phyloP scores from a whole-genome alignment of 2,113 vertebrate species.

The Eidolon helvum region DNA sequence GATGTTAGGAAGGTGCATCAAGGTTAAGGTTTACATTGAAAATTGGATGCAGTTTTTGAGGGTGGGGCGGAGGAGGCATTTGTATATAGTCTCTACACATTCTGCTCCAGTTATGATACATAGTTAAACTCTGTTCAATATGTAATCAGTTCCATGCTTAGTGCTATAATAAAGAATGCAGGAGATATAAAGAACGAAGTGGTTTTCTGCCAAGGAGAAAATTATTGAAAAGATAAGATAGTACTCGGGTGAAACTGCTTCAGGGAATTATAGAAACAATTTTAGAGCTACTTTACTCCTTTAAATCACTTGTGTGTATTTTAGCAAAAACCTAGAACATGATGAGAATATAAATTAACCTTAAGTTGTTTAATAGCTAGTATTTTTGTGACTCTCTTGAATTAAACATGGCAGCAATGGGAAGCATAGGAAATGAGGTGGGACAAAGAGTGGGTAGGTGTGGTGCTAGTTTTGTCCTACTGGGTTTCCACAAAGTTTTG shows the following conservation, averaged over 20 bases:
- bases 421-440: constrained; percentile 44
- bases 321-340: background rate
- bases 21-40: background rate
- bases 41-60: background rate
- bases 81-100: background rate
- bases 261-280: background rate
- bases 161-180: background rate
- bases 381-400: constrained; percentile 11
- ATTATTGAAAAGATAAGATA: background rate
- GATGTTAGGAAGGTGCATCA: background rate
- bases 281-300: background rate
- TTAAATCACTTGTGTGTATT: background rate
- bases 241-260: background rate
- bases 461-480: background rate
- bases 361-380: constrained; percentile 7
- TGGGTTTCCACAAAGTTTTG: constrained; percentile 35
- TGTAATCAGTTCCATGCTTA: background rate
- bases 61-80: background rate
- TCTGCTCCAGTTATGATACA: background rate
- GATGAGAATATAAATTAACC: constrained; percentile 25
- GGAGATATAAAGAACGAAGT: background rate
- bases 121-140: background rate
- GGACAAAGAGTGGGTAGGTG: constrained; percentile 1
- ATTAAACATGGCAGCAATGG: constrained; percentile 1
- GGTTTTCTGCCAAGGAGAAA: background rate